phyloP scores from a whole-genome alignment of 2,888 invertebrate genomes.

The Drosophila lacicola region DNA sequence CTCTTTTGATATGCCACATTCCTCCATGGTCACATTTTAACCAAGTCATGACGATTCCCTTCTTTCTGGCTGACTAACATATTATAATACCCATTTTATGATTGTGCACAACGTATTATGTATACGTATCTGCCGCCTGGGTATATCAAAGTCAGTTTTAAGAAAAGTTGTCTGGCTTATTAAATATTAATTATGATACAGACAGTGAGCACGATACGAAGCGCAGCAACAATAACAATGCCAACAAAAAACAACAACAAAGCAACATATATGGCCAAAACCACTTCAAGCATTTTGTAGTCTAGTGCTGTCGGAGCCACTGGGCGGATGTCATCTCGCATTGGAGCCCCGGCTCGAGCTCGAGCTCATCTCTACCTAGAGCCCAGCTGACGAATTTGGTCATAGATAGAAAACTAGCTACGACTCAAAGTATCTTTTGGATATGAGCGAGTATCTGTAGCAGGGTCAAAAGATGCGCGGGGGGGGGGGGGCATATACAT shows the following conservation, averaged over 20 bases:
- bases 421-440: conserved; percentile 29
- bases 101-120: conserved; percentile 7
- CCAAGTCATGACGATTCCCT: background rate
- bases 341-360: conserved; percentile 3
- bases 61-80: background rate
- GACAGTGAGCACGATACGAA: conserved; percentile 30
- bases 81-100: conserved; percentile 16
- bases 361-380: conserved; percentile 25
- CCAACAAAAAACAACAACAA: conserved; percentile 23
- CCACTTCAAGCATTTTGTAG: conserved; percentile 55
- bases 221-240: conserved; percentile 54
- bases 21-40: background rate
- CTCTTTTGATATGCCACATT: background rate
- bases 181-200: conserved; percentile 78
- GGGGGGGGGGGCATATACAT: background rate
- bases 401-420: conserved; percentile 65
- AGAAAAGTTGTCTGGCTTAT: conserved; percentile 62
- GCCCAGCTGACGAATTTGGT: conserved; percentile 59
- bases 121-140: conserved; percentile 21
- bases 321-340: conserved; percentile 69
- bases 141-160: conserved; percentile 42
- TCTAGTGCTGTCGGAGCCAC: conserved; percentile 58
- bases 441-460: conserved; percentile 22
- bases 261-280: conserved; percentile 70
- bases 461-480: conserved; percentile 19